phyloP scores from a whole-genome alignment of 64 coral and sea anemone genomes.

The Trachythela sp. region DNA sequence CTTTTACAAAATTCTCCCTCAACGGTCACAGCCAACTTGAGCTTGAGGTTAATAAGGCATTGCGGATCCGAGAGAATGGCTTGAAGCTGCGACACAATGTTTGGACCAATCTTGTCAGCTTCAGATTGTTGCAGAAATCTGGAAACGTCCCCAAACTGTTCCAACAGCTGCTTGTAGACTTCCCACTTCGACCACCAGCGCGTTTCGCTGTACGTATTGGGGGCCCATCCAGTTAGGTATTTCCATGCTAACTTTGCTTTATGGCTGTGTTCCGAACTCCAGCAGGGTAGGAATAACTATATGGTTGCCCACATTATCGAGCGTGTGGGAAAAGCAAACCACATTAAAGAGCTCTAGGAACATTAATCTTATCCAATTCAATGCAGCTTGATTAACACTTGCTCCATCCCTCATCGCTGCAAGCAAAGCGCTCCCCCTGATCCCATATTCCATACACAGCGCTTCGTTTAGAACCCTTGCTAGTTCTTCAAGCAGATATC shows the following conservation, averaged over 20 bases:
- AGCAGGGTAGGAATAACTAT: background rate
- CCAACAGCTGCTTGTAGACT: background rate
- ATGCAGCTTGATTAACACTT: background rate
- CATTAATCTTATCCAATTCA: background rate
- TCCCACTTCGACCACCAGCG: conserved; percentile 11
- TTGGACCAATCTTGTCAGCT: background rate
- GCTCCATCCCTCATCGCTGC: background rate
- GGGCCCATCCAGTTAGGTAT: background rate
- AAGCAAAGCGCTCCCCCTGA: background rate
- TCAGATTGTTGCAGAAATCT: background rate
- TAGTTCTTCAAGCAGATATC: too few relatives aligned
- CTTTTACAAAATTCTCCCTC: background rate
- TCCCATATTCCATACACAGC: background rate
- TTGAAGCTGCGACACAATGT: background rate
- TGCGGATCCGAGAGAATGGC: background rate
- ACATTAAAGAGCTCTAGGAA: background rate
- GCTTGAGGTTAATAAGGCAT: background rate
- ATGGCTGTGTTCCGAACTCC: background rate
- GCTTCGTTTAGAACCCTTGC: background rate
- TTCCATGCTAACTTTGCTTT: background rate
- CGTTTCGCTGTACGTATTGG: background rate
- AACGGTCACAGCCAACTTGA: background rate
- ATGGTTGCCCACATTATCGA: background rate
- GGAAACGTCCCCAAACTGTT: background rate
- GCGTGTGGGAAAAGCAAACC: too few relatives aligned